These are phyloP conservation scores for Nixonia krombeini DNA, from an alignment of 1,140 invertebrate species.

Conservation along the genomic window DNA sequence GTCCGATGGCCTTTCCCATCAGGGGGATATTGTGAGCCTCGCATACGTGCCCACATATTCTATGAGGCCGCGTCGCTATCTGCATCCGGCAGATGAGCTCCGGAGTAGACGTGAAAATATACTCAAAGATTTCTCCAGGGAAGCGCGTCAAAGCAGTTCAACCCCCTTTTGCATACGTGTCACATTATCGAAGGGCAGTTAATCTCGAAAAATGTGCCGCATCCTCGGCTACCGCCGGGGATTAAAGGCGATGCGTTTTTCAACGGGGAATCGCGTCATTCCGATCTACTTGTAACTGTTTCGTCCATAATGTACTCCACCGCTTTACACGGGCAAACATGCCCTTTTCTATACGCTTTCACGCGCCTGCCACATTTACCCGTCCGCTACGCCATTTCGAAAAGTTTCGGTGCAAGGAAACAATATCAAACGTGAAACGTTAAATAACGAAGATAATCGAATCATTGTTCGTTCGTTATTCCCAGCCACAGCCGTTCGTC, in stretches of 20 bases:
- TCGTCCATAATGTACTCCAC: too few species aligned
- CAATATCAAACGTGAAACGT: too few species aligned
- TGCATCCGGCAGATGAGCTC: conserved; percentile 69
- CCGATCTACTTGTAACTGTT: not conserved
- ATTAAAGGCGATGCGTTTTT: not conserved
- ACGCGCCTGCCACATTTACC: too few species aligned
- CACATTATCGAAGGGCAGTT: conserved; percentile 47
- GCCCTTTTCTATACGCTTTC: too few species aligned
- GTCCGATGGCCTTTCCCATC: conserved; percentile 68
- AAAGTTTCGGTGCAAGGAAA: not conserved
- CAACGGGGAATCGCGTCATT: not conserved
- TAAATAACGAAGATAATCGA: not conserved
- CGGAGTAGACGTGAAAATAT: conserved; percentile 68
- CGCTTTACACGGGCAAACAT: too few species aligned
- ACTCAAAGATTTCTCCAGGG: conserved; percentile 68
- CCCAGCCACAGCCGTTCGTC: too few species aligned
- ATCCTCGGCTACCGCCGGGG: not conserved
- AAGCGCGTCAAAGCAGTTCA: conserved; percentile 49
- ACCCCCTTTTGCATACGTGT: conserved; percentile 22
- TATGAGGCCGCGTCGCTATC: conserved; percentile 55
- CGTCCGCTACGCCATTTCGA: too few species aligned
- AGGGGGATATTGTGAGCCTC: conserved; percentile 58
- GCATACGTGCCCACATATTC: conserved; percentile 56
- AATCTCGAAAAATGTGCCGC: conserved; percentile 24
- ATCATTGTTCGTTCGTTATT: too few species aligned